phyloP scores from a whole-genome alignment of 2,888 invertebrate species.

The Drosophila limbata region DNA sequence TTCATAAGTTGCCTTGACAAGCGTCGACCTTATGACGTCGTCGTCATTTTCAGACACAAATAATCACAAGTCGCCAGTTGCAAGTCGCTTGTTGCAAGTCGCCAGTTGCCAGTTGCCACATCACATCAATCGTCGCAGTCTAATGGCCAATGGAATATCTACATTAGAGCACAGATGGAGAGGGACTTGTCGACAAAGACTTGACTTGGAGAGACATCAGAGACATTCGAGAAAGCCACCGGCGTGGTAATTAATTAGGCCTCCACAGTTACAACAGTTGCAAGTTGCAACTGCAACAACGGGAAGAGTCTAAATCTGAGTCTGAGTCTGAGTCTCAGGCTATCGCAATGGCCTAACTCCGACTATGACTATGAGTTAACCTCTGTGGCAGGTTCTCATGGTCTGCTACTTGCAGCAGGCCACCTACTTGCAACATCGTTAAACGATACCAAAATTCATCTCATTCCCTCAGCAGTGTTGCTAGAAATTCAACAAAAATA shows the following conservation, averaged over 20 bases:
- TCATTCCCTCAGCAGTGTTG: slow-evolving; percentile 12
- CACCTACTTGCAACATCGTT: slow-evolving; percentile 62
- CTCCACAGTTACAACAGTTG: slow-evolving; percentile 54
- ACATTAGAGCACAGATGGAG: slow-evolving; percentile 63
- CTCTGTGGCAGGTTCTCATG: slow-evolving; percentile 71
- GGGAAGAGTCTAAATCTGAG: background rate
- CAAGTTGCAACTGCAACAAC: slow-evolving; percentile 33
- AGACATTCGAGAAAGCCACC: slow-evolving; percentile 75
- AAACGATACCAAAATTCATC: slow-evolving; percentile 2
- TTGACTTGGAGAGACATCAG: background rate
- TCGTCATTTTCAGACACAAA: slow-evolving; percentile 32
- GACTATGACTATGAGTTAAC: slow-evolving; percentile 63
- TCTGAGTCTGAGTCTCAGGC: slow-evolving; percentile 20
- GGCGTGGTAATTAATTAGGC: slow-evolving; percentile 76
- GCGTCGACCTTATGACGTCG: slow-evolving; percentile 69
- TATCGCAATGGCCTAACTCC: slow-evolving; percentile 40
- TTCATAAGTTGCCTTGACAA: slow-evolving; percentile 13
- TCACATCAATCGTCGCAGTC: slow-evolving; percentile 49
- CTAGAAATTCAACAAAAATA: background rate
- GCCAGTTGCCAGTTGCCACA: slow-evolving; percentile 30
- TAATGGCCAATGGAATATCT: slow-evolving; percentile 70
- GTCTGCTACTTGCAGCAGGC: slow-evolving; percentile 39
- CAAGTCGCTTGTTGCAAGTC: slow-evolving; percentile 6
- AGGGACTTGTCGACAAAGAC: background rate
- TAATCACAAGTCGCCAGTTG: slow-evolving; percentile 5